Evolutionary conservation across 2,797 vertebrate species (phyloP), one percentile per base, ranked within the genome.

Genomic region (Linurgus olivaceus): DNA sequence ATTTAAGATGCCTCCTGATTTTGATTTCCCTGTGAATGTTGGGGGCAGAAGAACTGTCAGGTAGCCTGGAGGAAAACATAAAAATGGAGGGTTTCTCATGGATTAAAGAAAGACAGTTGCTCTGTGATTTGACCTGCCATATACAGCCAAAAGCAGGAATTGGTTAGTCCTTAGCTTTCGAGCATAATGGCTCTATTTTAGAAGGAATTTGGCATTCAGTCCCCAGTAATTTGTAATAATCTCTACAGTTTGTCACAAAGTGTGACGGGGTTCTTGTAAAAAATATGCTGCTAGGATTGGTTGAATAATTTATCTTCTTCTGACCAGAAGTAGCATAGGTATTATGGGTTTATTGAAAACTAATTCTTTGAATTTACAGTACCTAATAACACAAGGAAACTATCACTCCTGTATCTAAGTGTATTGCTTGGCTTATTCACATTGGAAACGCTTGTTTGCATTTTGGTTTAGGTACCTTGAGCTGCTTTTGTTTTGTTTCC

Each of bases 1-100:
- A 51, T 93, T 81, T 66, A 67, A 94, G 78, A 83, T 8, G 26
- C 86, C 75, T 93, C 76, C 84, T 89, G 65, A 47, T 95, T 93
- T 88, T 66, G 73, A 89, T 95, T 96, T 95, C 89, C 94, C n/a
- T 97, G 94, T 93, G 94, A 96, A 93, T 94, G 75, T 38, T 92
- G 92, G 94, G 95, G 91, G 93, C 95, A 96, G 91, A 93, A 93
- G 75, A 94, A 91, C 72, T 70, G 66, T 86, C 89, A 86, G 20
- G 54, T 91, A 87, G 87, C 89, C 94, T 94, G 95, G 42, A 95
- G 96, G 89, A 84, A 94, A 78, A 78, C 35, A 29, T n/a, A 81
- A 80, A 84, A 81, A 73, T 31, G 38, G 48, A 95, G 25, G 3
- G 29, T 92, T 96, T 96, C 88, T 94, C 90, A 86, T 86, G 86